Percentiles rank a stretch among this genome's conserved stretches.
These are phyloP conservation scores for Hydropsyche betteni DNA, from an alignment of 2,888 invertebrate genomes.

Conservation along the genomic window DNA sequence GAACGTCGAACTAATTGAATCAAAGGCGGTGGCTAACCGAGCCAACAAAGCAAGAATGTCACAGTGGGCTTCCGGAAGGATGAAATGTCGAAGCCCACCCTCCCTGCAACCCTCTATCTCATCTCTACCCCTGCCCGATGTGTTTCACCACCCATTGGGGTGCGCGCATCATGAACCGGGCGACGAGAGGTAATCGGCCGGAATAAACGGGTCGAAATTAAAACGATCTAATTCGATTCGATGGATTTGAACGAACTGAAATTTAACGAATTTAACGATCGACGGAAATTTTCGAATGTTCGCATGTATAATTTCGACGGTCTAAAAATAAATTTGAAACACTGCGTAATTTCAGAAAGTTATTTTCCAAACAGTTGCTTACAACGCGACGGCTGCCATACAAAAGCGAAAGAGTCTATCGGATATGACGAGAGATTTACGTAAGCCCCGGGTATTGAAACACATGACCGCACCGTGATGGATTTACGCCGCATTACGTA, in stretches of 20 bases:
- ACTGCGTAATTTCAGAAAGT: not conserved
- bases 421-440: constrained; percentile 42
- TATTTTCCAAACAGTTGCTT: not conserved
- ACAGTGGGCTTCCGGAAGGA: not conserved
- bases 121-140: too few relatives aligned
- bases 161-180: too few relatives aligned
- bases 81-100: not conserved
- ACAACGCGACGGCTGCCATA: not conserved
- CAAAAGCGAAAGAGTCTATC: constrained; percentile 7
- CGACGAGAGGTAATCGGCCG: too few relatives aligned
- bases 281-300: too few relatives aligned
- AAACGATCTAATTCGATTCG: too few relatives aligned
- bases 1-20: constrained; percentile 34
- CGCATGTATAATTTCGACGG: too few relatives aligned
- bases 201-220: too few relatives aligned
- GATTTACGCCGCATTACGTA: constrained; percentile 39
- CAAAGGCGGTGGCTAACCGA: constrained; percentile 37
- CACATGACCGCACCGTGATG: constrained; percentile 50
- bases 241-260: too few relatives aligned
- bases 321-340: not conserved
- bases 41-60: constrained; percentile 39
- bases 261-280: too few relatives aligned
- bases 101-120: not conserved
- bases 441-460: constrained; percentile 50
- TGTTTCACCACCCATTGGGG: too few relatives aligned